A percentile compares a stretch with the other conserved stretches of the same genome.
These are phyloP conservation scores for Probaryconus sp. DNA, from an alignment of 1,140 invertebrate genomes.

Conservation along the genomic window DNA sequence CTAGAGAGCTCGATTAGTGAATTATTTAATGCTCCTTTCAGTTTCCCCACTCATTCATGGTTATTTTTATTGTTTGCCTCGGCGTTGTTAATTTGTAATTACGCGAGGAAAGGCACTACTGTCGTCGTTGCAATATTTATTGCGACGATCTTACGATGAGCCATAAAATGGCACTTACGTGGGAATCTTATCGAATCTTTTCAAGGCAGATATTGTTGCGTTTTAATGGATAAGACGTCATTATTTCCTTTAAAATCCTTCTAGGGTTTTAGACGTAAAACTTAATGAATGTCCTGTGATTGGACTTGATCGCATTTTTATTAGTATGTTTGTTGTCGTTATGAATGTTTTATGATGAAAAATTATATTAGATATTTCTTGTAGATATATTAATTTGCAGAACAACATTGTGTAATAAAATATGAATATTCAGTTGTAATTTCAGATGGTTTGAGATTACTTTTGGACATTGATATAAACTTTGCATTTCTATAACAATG, in stretches of 20 bases:
- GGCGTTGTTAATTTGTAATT: constrained; percentile 27
- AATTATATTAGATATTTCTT: too few relatives aligned
- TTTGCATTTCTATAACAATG: too few relatives aligned
- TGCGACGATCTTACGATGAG: constrained; percentile 3
- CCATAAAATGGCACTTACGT: constrained; percentile 25
- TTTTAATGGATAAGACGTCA: background rate
- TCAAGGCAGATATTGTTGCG: background rate
- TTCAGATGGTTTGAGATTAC: too few relatives aligned
- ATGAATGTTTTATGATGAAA: too few relatives aligned
- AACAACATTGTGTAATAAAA: too few relatives aligned
- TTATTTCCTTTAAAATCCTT: constrained; percentile 9
- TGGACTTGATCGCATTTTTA: too few relatives aligned
- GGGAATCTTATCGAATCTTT: constrained; percentile 22
- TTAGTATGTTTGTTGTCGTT: too few relatives aligned
- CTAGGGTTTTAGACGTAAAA: background rate
- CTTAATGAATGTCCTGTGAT: too few relatives aligned
- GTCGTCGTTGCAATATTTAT: constrained; percentile 29
- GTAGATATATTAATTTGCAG: too few relatives aligned
- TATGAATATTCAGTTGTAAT: too few relatives aligned
- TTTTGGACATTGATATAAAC: too few relatives aligned
- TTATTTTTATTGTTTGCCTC: constrained; percentile 8
- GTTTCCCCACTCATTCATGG: too few relatives aligned
- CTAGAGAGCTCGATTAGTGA: background rate
- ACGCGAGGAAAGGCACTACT: constrained; percentile 17
- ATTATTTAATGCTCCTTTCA: constrained; percentile 22